Conservation (phyloP, 2,888 invertebrate species). For the Gibbula magus region DNA sequence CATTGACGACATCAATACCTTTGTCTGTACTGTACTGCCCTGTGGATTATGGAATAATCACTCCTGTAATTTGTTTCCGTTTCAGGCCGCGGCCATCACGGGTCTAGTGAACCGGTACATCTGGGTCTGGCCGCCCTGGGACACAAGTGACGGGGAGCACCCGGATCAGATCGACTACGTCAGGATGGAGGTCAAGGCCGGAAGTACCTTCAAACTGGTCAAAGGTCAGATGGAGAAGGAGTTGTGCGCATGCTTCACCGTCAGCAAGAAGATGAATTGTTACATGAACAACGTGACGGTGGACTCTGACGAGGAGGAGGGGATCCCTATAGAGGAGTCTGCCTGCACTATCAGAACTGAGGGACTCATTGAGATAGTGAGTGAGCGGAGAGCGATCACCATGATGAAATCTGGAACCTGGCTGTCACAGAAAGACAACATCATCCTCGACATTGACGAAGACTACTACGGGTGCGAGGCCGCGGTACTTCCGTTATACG, state of each 20-base stretch:
- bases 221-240: not conserved
- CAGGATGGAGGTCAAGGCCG: conserved; percentile 7
- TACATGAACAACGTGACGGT: not conserved
- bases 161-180: conserved; percentile 6
- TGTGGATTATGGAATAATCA: no score
- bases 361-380: conserved; percentile 16
- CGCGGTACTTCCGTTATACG: conserved; percentile 47
- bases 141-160: conserved; percentile 1
- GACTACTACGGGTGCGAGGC: conserved; percentile 62
- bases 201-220: not conserved
- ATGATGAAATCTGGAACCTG: conserved; percentile 17
- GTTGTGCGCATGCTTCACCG: not conserved
- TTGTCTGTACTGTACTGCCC: no score
- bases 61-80: no score
- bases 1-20: no score
- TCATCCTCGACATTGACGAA: conserved; percentile 64
- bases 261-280: not conserved
- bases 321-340: conserved; percentile 15
- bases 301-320: not conserved
- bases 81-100: conserved; percentile 56
- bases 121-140: conserved; percentile 66
- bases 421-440: conserved; percentile 33
- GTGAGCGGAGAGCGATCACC: conserved; percentile 27
- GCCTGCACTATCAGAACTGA: not conserved
- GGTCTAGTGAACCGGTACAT: conserved; percentile 56